These are phyloP conservation scores for Drosophila murphyi DNA, from an alignment of 1,140 invertebrate genomes.

Conservation along the genomic window DNA sequence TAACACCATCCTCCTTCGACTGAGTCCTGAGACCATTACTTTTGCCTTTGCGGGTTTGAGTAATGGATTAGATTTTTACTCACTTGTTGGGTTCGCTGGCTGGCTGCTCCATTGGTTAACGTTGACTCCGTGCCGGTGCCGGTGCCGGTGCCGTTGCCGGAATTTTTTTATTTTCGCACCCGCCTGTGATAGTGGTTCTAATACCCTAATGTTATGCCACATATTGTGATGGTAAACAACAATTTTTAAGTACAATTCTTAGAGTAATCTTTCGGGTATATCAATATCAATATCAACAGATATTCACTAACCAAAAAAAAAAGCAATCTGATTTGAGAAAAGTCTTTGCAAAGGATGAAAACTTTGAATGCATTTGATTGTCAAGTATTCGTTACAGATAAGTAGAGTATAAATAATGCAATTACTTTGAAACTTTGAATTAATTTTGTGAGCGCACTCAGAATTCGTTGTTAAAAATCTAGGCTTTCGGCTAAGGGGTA, in stretches of 20 bases:
- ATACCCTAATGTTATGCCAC: slow-evolving; percentile 1
- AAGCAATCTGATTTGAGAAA: too few species aligned
- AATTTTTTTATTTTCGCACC: slow-evolving; percentile 19
- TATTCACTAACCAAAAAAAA: too few species aligned
- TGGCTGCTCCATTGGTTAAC: slow-evolving; percentile 11
- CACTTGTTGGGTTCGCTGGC: slow-evolving; percentile 55
- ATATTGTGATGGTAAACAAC: background rate
- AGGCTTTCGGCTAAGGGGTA: too few species aligned
- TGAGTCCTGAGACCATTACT: slow-evolving; percentile 55
- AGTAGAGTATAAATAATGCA: too few species aligned
- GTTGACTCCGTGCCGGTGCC: background rate
- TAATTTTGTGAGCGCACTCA: background rate
- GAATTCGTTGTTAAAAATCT: slow-evolving; percentile 1
- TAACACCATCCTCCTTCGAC: background rate
- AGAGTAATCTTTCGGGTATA: too few species aligned
- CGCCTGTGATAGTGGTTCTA: slow-evolving; percentile 26
- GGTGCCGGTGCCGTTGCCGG: too few species aligned
- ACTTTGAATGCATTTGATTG: too few species aligned
- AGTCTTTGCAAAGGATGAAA: too few species aligned
- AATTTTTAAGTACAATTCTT: too few species aligned
- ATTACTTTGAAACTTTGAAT: too few species aligned
- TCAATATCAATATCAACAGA: too few species aligned
- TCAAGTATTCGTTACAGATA: too few species aligned
- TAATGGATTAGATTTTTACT: slow-evolving; percentile 82
- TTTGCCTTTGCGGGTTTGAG: slow-evolving; percentile 73